Percentiles rank a stretch among this genome's conserved stretches.
Conservation (phyloP, 2,113 vertebrate species). For the Bambusicola thoracicus region DNA sequence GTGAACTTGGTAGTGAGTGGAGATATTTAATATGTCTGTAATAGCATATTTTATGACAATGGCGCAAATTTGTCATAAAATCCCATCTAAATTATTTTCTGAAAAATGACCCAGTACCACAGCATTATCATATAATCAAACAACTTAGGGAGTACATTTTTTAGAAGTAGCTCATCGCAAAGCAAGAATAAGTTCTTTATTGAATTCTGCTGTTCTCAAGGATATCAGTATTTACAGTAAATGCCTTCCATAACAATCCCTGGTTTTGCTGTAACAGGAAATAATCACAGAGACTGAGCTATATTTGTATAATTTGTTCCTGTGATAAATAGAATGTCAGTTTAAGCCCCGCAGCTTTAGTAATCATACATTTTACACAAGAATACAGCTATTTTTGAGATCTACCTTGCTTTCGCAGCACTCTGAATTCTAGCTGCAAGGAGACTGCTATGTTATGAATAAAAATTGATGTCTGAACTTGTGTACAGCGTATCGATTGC, state of each 20-base stretch:
- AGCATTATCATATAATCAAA: background rate
- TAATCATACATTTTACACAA: background rate
- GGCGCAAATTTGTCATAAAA: background rate
- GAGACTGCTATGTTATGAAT: background rate
- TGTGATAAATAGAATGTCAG: background rate
- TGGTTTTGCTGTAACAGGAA: background rate
- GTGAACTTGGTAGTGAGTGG: background rate
- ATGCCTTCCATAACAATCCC: slow-evolving; percentile 1
- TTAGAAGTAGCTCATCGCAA: slow-evolving; percentile 8
- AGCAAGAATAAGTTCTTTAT: background rate
- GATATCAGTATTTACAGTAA: slow-evolving; percentile 14
- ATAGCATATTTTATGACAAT: background rate
- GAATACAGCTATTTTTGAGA: background rate
- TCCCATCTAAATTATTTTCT: background rate
- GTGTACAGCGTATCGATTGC: background rate
- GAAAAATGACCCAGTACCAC: background rate
- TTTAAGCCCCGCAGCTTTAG: background rate
- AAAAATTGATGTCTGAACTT: background rate
- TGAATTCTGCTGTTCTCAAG: background rate
- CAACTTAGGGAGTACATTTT: slow-evolving; percentile 3
- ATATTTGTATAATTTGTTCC: background rate
- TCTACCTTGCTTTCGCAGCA: background rate
- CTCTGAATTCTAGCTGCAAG: background rate
- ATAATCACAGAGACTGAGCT: background rate
- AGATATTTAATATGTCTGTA: background rate